Evolutionary conservation across 2,888 invertebrate genomes (phyloP), one percentile per base, ranked within the genome.

Genomic region (Cephalotes varians): DNA sequence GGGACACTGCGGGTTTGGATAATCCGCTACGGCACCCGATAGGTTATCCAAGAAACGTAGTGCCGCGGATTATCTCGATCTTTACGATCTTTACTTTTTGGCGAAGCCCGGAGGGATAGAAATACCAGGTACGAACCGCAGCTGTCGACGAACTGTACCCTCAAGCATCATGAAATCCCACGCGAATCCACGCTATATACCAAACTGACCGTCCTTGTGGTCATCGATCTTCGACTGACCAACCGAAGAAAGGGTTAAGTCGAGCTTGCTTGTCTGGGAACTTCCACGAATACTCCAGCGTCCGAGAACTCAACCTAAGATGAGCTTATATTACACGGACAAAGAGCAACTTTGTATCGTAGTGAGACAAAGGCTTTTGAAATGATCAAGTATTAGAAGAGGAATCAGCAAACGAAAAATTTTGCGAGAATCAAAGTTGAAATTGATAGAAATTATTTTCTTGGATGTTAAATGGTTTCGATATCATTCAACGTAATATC

Each of bases 41-140:
- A 84, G 86, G 90, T 85, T 89, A 88, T 28, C 79, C 69, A 40
- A 74, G 81, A 79, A 88, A 90, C 81, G 81, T 85, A 88, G 85
- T 72, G 79, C 83, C 65, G 31, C 67, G 91, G 90, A 91, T 91
- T 91, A 91, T 91, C 91, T 86, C 87, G 84, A 88, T 91, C 87
- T 91, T 91, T 91, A 91, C 90, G 90, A 91, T 34, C 84, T 85
- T 87, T 89, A 89, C 88, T 91, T 91, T 91, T 86, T 74, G 86
- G 87, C 81, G 73, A 65, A 77, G 72, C 83, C 82, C 84, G 40
- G 28, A 49, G 67, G 83, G 47, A 12, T 54, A 82, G 86, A 89
- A 81, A 86, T 60, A 72, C 31, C 40, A 15, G 44, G 25, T 25
- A 67, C 58, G 71, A 67, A 71, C 58, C 51, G 18, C 49, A 25